Evolutionary conservation across 2,888 invertebrate genomes (phyloP).

Genomic region (Theretra japonica): DNA sequence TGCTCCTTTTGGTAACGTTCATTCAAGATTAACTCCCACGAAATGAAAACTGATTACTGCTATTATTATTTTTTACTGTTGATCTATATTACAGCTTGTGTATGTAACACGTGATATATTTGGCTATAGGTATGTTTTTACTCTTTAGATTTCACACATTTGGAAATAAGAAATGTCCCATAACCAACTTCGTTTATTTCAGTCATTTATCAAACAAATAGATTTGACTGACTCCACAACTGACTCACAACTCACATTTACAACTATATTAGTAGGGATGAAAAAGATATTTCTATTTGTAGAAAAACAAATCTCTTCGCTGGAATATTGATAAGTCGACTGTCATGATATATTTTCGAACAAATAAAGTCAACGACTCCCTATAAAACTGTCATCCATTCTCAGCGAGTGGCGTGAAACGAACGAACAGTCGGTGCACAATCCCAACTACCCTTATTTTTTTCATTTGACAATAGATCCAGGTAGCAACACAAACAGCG

Average conservation of each 20-base stretch:
- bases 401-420: constrained; percentile 58
- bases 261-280: background rate
- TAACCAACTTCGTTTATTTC: background rate
- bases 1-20: too few species aligned
- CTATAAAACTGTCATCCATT: constrained; percentile 68
- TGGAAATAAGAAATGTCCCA: too few species aligned
- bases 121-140: too few species aligned
- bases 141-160: too few species aligned
- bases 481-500: constrained; percentile 82
- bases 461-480: constrained; percentile 60
- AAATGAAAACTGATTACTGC: too few species aligned
- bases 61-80: too few species aligned
- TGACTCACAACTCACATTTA: background rate
- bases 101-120: too few species aligned
- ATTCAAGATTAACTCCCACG: too few species aligned
- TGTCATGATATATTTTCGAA: constrained; percentile 62
- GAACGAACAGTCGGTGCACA: constrained; percentile 63
- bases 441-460: constrained; percentile 69
- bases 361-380: constrained; percentile 74
- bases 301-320: background rate
- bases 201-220: background rate
- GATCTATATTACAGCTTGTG: too few species aligned
- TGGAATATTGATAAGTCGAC: constrained; percentile 59
- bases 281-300: background rate
- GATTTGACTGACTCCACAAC: too few species aligned